phyloP scores from a whole-genome alignment of 1,140 invertebrate species.

The Potamilus streckersoni region DNA sequence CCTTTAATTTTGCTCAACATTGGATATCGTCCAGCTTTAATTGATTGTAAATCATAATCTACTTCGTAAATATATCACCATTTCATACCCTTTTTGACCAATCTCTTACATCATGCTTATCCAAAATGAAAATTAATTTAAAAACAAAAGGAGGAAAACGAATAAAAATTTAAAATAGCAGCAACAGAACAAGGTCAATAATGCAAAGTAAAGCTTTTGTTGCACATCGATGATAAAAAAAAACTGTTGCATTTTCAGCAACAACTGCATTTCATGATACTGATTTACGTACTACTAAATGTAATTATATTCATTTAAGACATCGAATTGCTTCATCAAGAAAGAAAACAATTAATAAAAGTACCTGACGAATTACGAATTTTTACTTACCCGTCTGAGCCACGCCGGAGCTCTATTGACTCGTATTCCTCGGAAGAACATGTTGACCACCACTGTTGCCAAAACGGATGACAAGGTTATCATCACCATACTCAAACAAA shows the following conservation, averaged over 20 bases:
- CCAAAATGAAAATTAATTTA: too few relatives aligned
- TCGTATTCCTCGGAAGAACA: conserved; percentile 64
- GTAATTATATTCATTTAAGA: background rate
- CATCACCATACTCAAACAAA: conserved; percentile 69
- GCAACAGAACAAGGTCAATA: too few relatives aligned
- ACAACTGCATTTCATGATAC: background rate
- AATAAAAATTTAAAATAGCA: too few relatives aligned
- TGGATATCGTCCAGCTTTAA: too few relatives aligned
- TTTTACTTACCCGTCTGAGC: conserved; percentile 32
- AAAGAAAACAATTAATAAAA: background rate
- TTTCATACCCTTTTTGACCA: too few relatives aligned
- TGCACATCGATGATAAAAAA: too few relatives aligned
- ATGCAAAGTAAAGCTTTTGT: too few relatives aligned
- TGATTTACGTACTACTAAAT: background rate
- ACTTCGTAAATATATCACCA: too few relatives aligned
- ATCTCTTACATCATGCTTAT: too few relatives aligned
- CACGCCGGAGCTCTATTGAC: conserved; percentile 32
- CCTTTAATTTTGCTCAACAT: too few relatives aligned
- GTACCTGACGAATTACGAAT: background rate
- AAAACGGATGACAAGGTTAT: conserved; percentile 68
- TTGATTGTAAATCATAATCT: too few relatives aligned
- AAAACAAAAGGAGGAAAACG: too few relatives aligned
- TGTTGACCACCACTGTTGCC: conserved; percentile 66
- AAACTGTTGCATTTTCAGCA: background rate
- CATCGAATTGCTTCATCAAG: background rate